Percentiles rank a stretch among this genome's conserved stretches.
Evolutionary conservation across 2,113 vertebrate species (phyloP).

Genomic region (Chamaetylas fuelleborni): DNA sequence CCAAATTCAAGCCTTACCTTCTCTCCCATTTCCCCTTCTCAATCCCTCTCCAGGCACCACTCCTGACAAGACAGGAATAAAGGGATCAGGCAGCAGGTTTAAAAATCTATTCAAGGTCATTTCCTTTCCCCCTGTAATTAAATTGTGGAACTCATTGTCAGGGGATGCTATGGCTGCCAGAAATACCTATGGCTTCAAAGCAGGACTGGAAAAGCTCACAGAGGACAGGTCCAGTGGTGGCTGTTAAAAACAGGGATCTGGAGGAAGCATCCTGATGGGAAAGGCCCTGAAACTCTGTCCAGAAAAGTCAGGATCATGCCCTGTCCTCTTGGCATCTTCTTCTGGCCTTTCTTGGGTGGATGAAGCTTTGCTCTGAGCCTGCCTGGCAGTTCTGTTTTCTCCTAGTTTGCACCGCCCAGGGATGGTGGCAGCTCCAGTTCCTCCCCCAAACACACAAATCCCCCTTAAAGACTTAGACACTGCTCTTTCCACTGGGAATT

Average conservation of each 20-base stretch:
- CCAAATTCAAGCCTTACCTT: not conserved
- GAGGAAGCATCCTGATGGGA: not conserved
- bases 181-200: slow-evolving; percentile 25
- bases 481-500: not conserved
- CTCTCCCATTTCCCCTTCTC: not conserved
- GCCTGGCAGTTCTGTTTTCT: not conserved
- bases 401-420: not conserved
- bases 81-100: slow-evolving; percentile 39
- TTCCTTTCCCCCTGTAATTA: slow-evolving; percentile 39
- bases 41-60: slow-evolving; percentile 8
- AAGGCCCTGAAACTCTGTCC: not conserved
- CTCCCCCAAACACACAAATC: not conserved
- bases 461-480: not conserved
- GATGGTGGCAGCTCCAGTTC: not conserved
- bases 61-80: slow-evolving; percentile 25
- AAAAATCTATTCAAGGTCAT: slow-evolving; percentile 14
- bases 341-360: not conserved
- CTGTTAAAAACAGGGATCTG: not conserved
- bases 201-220: not conserved
- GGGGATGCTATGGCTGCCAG: slow-evolving; percentile 37
- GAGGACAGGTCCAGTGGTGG: not conserved
- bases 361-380: not conserved
- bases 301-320: not conserved
- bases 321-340: not conserved
- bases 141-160: slow-evolving; percentile 26